Conservation (phyloP, 1,140 invertebrate species). For the Drosophila orosa region DNA sequence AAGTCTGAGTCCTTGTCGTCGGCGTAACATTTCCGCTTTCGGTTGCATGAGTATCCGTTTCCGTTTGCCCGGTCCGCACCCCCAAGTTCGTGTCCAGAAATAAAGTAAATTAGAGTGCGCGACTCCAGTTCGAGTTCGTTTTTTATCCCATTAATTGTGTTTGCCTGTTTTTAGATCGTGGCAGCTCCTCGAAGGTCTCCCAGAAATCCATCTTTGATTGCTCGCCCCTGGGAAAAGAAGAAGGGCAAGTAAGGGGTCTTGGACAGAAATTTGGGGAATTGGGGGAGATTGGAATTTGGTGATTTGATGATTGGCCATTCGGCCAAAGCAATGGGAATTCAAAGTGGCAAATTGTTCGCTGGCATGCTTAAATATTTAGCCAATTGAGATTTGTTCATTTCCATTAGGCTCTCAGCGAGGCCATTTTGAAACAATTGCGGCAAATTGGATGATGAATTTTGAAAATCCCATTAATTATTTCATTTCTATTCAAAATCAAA, state of each 20-base stretch:
- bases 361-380: conserved; percentile 6
- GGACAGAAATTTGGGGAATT: conserved; percentile 2
- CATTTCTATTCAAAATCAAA: conserved; percentile 6
- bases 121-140: conserved; percentile 37
- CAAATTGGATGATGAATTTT: conserved; percentile 7
- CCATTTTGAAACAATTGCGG: conserved; percentile 9
- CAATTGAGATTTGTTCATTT: conserved; percentile 18
- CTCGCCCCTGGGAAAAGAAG: conserved; percentile 1
- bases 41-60: conserved; percentile 78
- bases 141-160: conserved; percentile 74
- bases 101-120: conserved; percentile 68
- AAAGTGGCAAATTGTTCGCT: conserved; percentile 19
- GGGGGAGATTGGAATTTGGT: conserved; percentile 43
- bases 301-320: conserved; percentile 58
- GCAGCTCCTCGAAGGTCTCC: conserved; percentile 8
- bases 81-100: conserved; percentile 28
- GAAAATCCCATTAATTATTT: neutral
- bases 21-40: conserved; percentile 68
- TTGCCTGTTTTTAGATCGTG: conserved; percentile 31
- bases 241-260: neutral
- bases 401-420: conserved; percentile 7
- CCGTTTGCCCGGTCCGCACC: conserved; percentile 49
- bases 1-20: conserved; percentile 13
- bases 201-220: conserved; percentile 62
- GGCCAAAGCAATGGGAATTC: conserved; percentile 19